Conservation (phyloP, 2,113 vertebrate species). For the Gallinago paraguaiae region DNA sequence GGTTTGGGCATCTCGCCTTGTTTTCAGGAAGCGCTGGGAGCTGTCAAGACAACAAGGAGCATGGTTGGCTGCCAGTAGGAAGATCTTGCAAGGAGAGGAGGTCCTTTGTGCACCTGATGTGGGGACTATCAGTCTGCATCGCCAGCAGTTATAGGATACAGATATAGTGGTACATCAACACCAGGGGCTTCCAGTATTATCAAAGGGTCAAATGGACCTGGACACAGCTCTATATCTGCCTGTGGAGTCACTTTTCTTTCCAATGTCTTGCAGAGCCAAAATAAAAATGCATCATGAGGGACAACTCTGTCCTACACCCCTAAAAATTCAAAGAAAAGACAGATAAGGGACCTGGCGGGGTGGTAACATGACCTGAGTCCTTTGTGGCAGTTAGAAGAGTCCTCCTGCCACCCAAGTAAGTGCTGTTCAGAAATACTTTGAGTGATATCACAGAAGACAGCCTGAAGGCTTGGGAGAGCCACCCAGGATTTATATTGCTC, state of each 20-base stretch:
- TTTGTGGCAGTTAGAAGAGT: neutral
- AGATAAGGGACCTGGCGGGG: neutral
- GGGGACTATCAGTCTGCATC: neutral
- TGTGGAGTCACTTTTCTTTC: neutral
- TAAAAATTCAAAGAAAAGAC: neutral
- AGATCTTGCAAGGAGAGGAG: neutral
- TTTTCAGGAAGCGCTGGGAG: neutral
- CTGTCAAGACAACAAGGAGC: neutral
- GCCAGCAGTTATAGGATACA: neutral
- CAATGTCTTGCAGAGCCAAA: neutral
- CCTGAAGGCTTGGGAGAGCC: neutral
- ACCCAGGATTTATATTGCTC: neutral
- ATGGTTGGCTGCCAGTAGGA: rapidly evolving
- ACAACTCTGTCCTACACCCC: neutral
- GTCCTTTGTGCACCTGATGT: neutral
- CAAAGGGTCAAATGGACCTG: neutral
- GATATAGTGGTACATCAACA: neutral
- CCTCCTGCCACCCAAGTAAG: neutral
- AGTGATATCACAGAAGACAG: neutral
- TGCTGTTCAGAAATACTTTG: neutral
- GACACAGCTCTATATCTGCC: neutral
- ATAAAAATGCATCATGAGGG: neutral
- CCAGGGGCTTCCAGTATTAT: neutral
- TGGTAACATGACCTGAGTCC: neutral
- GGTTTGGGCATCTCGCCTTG: neutral